Evolutionary conservation across 2,888 invertebrate species (phyloP).

Genomic region (Dynastes maya): DNA sequence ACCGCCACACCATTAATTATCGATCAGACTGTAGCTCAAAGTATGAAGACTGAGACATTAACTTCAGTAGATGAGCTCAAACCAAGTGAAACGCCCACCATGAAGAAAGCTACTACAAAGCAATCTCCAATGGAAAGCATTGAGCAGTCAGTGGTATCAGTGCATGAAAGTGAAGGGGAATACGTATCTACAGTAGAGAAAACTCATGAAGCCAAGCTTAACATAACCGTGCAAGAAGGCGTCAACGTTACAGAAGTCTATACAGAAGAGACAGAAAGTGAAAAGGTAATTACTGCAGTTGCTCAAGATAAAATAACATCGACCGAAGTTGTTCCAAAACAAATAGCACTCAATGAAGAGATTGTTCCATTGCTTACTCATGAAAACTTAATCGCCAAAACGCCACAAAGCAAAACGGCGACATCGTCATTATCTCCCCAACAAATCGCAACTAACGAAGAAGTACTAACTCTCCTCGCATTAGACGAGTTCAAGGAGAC

Average conservation of each 20-base stretch:
- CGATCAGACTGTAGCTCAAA: conserved; percentile 57
- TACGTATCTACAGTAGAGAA: conserved; percentile 56
- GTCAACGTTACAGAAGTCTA: conserved; percentile 68
- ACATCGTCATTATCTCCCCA: conserved; percentile 69
- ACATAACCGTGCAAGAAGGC: conserved; percentile 61
- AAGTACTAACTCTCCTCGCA: conserved; percentile 63
- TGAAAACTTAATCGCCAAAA: conserved; percentile 57
- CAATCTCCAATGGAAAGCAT: conserved; percentile 63
- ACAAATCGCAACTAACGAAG: conserved; percentile 69
- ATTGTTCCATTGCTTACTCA: conserved; percentile 61
- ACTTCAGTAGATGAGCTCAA: conserved; percentile 50
- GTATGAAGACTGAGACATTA: conserved; percentile 53
- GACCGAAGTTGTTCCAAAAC: conserved; percentile 69
- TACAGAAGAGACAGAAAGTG: conserved; percentile 65
- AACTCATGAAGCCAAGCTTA: conserved; percentile 52
- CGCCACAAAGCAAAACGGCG: conserved; percentile 68
- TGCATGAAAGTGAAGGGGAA: conserved; percentile 63
- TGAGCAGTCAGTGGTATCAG: conserved; percentile 60
- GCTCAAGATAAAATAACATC: conserved; percentile 70
- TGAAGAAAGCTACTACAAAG: conserved; percentile 58
- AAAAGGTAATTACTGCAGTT: conserved; percentile 67
- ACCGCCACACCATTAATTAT: conserved; percentile 59
- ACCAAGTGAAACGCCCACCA: conserved; percentile 41
- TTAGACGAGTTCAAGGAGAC: conserved; percentile 58
- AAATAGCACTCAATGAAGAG: conserved; percentile 70